These are phyloP conservation scores for Ginglymostoma cirratum DNA, from an alignment of 2,113 vertebrate species.

Conservation along the genomic window DNA sequence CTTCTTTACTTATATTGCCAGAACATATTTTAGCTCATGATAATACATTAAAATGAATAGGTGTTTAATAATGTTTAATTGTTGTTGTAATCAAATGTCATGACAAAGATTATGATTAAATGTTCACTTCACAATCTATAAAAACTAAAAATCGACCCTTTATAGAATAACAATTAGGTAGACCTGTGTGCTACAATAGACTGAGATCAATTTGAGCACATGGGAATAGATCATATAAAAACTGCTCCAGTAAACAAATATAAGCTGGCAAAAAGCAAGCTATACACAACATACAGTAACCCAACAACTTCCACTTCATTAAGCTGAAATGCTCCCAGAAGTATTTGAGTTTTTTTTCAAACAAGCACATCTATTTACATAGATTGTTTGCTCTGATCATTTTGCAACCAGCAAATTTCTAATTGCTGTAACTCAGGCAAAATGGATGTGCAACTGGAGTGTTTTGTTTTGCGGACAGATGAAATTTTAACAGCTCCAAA, in stretches of 20 bases:
- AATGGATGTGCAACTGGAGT: neutral
- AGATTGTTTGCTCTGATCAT: neutral
- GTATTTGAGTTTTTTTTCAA: neutral
- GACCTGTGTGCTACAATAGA: constrained; percentile 38
- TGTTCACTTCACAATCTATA: constrained; percentile 43
- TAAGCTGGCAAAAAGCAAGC: constrained; percentile 41
- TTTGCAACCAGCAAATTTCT: neutral
- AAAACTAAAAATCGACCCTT: constrained; percentile 43
- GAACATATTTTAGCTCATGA: neutral
- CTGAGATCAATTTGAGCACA: constrained; percentile 45
- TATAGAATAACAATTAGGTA: constrained; percentile 31
- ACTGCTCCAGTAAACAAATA: constrained; percentile 44
- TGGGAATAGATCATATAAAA: constrained; percentile 46
- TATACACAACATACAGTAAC: constrained; percentile 41
- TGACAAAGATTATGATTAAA: constrained; percentile 50
- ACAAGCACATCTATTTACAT: neutral
- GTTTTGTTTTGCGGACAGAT: neutral
- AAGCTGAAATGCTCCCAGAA: constrained; percentile 44
- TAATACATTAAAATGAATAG: neutral
- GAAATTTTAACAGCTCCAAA: neutral
- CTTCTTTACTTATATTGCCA: neutral
- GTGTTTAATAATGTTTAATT: neutral
- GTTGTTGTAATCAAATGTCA: constrained; percentile 44
- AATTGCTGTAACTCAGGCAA: neutral
- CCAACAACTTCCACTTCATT: constrained; percentile 39